Base-by-base conservation (phyloP, 1,140 invertebrate genomes). In the Penaeus vannamei region DNA sequence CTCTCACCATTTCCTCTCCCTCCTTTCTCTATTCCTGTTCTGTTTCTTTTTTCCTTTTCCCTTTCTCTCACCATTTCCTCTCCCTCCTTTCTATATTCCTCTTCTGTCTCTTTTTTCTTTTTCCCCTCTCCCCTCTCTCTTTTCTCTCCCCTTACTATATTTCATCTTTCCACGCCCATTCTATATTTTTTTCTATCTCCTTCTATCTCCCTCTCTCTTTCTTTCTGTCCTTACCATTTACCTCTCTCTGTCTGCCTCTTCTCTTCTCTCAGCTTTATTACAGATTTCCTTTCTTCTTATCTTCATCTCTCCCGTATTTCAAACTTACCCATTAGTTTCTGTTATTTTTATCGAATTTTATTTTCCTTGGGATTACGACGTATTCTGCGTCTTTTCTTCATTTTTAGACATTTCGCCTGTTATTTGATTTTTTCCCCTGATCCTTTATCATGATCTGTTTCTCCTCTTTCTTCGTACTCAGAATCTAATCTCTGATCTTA, bases 291-390 rank as follows among this genome's bases (percentile, higher is more conserved):
- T 29, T 69, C 64, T 14, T 69, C 64, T 14, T 29, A 23, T 69
- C 64, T 69, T 64, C 62, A 19, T n/a, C 62, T 64, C 62, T 64
- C 62, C 62, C n/a, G n/a, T n/a, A n/a, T n/a, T n/a, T n/a, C n/a
- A n/a, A n/a, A n/a, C n/a, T n/a, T n/a, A n/a, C n/a, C n/a, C n/a
- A n/a, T n/a, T n/a, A n/a, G n/a, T n/a, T n/a, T n/a, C n/a, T n/a
- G n/a, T n/a, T n/a, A n/a, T n/a, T n/a, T n/a, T n/a, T n/a, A n/a
- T n/a, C n/a, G n/a, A n/a, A n/a, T n/a, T n/a, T n/a, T n/a, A n/a
- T n/a, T n/a, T n/a, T n/a, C n/a, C n/a, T n/a, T n/a, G n/a, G n/a
- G n/a, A n/a, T n/a, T n/a, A n/a, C n/a, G n/a, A n/a, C n/a, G n/a
- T n/a, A n/a, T n/a, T n/a, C n/a, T n/a, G n/a, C n/a, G n/a, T n/a